Percentiles rank a stretch among this genome's conserved stretches.
These are phyloP conservation scores for Aphrocallistes beatrix DNA, from an alignment of 37 sponge, comb jelly and placozoan genomes.

Conservation along the genomic window DNA sequence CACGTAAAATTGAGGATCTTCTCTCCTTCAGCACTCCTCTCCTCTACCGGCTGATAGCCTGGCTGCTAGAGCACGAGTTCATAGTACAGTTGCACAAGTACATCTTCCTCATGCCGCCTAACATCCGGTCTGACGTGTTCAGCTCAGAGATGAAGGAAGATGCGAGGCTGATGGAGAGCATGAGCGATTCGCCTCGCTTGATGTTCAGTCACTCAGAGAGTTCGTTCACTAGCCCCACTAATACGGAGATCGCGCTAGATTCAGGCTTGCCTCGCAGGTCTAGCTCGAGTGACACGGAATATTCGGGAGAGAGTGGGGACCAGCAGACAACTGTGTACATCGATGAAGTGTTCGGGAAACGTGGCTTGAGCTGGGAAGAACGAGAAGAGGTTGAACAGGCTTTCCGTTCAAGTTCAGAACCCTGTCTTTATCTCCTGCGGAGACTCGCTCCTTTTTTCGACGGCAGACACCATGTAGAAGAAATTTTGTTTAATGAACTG, in stretches of 20 bases:
- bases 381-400: neutral
- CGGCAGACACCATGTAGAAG: slow-evolving; percentile 4
- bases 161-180: neutral
- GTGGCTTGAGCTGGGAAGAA: neutral
- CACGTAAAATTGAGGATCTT: neutral
- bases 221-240: neutral
- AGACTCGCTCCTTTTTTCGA: neutral
- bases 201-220: neutral
- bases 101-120: neutral
- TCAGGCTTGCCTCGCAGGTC: neutral
- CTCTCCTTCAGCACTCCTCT: neutral
- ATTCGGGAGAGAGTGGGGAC: neutral
- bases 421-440: neutral
- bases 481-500: neutral
- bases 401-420: neutral
- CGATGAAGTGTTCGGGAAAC: neutral
- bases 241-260: neutral
- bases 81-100: neutral
- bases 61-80: neutral
- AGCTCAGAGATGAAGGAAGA: neutral
- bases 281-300: neutral
- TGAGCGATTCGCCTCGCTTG: neutral
- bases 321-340: neutral
- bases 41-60: neutral
- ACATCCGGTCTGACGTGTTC: neutral